Conservation (phyloP, 2,797 vertebrate species). For the Etheostoma nigrum region DNA sequence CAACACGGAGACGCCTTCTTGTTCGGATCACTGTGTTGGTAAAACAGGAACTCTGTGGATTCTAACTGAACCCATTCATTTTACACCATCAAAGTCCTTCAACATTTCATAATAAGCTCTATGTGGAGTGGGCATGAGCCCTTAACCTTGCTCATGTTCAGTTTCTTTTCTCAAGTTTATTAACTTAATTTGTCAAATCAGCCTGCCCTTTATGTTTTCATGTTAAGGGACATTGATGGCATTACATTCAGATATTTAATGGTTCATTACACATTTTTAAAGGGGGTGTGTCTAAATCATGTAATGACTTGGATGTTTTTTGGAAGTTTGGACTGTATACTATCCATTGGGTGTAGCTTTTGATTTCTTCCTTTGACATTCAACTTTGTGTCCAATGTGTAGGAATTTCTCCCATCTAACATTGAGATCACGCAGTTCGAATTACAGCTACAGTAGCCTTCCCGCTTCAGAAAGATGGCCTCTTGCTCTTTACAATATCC, state of each 20-base stretch:
- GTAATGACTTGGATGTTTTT: not conserved
- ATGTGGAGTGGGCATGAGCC: not conserved
- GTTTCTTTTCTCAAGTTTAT: not conserved
- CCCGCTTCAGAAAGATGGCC: too few species aligned
- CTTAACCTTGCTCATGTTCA: not conserved
- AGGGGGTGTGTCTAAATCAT: not conserved
- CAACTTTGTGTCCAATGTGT: too few species aligned
- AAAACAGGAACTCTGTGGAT: constrained; percentile 21
- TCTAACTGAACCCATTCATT: not conserved
- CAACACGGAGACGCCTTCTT: constrained; percentile 54
- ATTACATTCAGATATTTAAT: not conserved
- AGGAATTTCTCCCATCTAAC: too few species aligned
- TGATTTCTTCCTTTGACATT: too few species aligned
- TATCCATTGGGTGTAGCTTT: not conserved
- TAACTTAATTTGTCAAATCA: not conserved
- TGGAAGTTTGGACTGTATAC: not conserved
- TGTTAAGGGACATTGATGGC: not conserved
- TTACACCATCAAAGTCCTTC: not conserved
- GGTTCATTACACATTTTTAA: not conserved
- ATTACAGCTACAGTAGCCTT: too few species aligned
- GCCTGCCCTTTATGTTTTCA: not conserved
- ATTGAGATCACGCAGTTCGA: too few species aligned
- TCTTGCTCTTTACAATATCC: too few species aligned
- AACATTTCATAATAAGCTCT: not conserved
- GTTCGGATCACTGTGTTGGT: constrained; percentile 29